Base-by-base conservation (phyloP, 2,888 invertebrate genomes). In the Amphipyra tragopoginis region DNA sequence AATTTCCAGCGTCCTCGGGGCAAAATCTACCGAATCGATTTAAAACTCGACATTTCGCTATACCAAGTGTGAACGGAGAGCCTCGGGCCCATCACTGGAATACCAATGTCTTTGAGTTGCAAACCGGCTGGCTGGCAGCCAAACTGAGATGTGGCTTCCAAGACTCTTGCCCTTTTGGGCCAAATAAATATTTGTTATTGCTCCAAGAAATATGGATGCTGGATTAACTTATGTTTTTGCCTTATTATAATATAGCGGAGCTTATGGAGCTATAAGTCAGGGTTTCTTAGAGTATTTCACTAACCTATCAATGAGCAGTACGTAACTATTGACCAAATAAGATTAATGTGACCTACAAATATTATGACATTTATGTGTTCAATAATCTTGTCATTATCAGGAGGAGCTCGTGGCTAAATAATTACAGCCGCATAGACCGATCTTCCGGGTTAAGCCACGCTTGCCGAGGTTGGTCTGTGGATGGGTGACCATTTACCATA, bases 131-230 rank as follows among this genome's bases (percentile, higher is more conserved):
- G 75, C 79, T 40, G 68, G 33, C 64, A 40, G 75, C 75, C 75
- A 76, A 76, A 26, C 42, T 63, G 29, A 42, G 52, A 42, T 66
- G 59, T 50, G 51, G 65, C 42, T 50, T 15, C 39, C 36, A 26
- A 43, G 26, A 53, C 53, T 13, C 47, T 44, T 61, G 78, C 75
- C 72, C 67, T 75, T 75, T 59, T 52, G 61, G 54, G 67, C 44
- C 65, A 65, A 75, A 75, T 75, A 76, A 78, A 78, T 75, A 78
- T 76, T 65, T 78, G 65, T 76, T 76, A 78, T 77, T 65, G 49
- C 58, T 50, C 34, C 43, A 42, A 78, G 63, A 78, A 59, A 76
- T 75, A 65, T 75, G 61, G 44, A 26, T 10, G 13, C 43, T 47
- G 53, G 34, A 51, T 63, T 63, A 63, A 61, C 67, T 78, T 75